Percentiles rank a stretch among this genome's conserved stretches.
Evolutionary conservation across 2,797 vertebrate species (phyloP).

Genomic region (Euphonia xanthogaster): DNA sequence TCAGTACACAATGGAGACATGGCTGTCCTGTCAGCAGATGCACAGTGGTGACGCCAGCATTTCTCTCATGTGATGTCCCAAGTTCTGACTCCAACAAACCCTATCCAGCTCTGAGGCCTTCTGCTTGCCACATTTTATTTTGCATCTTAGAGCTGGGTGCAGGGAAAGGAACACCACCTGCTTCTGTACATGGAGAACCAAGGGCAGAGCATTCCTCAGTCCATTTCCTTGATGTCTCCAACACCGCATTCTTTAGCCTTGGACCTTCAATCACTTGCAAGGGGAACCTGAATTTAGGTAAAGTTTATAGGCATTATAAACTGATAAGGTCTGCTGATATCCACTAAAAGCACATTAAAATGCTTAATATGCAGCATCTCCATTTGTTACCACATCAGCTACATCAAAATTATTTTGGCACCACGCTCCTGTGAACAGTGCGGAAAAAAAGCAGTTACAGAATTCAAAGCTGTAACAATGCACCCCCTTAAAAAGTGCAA

Average conservation of each 20-base stretch:
- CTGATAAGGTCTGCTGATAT: not conserved
- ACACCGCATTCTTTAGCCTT: fast-evolving
- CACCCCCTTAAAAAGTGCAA: not conserved
- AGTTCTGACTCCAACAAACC: not conserved
- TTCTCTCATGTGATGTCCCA: fast-evolving
- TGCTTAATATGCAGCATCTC: not conserved
- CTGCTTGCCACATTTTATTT: not conserved
- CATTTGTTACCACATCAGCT: not conserved
- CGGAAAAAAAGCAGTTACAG: not conserved
- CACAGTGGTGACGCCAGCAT: fast-evolving
- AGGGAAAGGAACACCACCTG: not conserved
- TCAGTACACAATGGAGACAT: fast-evolving
- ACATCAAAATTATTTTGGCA: not conserved
- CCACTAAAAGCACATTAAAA: not conserved
- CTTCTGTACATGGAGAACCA: not conserved
- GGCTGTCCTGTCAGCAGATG: not conserved
- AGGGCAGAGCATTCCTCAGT: not conserved
- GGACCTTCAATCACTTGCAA: not conserved
- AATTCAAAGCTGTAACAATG: not conserved
- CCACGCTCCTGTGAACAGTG: fast-evolving
- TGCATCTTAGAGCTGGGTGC: not conserved
- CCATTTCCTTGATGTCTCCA: not conserved
- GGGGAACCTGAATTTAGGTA: not conserved
- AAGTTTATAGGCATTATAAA: not conserved
- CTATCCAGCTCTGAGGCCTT: not conserved